A percentile compares a stretch with the other conserved stretches of the same genome.
These are phyloP conservation scores for Aphelinus atriplicis DNA, from an alignment of 1,140 invertebrate genomes.

Conservation along the genomic window DNA sequence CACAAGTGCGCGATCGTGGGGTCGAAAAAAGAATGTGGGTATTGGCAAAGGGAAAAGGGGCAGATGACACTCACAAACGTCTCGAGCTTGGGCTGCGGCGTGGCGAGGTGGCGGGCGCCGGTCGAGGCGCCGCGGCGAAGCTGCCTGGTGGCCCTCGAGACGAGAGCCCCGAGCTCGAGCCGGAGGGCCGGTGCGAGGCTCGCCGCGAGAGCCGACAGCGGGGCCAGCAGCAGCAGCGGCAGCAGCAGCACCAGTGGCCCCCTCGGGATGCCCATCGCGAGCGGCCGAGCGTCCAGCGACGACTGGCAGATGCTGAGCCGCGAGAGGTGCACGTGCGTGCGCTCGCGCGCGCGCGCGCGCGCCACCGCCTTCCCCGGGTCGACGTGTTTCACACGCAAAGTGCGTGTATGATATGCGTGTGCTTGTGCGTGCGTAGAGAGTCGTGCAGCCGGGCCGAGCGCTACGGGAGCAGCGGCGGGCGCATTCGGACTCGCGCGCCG, in stretches of 20 bases:
- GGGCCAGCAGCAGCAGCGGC: background rate
- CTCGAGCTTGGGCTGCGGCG: background rate
- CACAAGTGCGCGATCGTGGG: no score
- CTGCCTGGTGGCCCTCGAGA: slow-evolving; percentile 8
- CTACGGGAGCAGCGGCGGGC: no score
- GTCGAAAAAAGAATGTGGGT: background rate
- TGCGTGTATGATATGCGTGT: no score
- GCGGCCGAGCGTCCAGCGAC: no score
- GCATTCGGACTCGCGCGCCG: no score
- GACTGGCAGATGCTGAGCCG: no score
- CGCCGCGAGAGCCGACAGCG: background rate
- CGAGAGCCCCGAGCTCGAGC: background rate
- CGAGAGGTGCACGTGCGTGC: background rate
- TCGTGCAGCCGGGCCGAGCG: no score
- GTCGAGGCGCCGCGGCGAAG: background rate
- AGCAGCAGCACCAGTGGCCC: background rate
- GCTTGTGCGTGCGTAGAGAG: no score
- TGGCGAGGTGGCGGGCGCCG: background rate
- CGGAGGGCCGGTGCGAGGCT: background rate
- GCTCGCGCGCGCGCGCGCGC: slow-evolving; percentile 19
- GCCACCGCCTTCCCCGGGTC: slow-evolving; percentile 4
- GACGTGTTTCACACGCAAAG: no score
- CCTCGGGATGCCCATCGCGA: no score
- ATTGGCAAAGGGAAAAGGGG: background rate
- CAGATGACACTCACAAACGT: slow-evolving; percentile 27